Base-by-base conservation (phyloP, 1,140 invertebrate genomes). In the Medauroidea extradentata region DNA sequence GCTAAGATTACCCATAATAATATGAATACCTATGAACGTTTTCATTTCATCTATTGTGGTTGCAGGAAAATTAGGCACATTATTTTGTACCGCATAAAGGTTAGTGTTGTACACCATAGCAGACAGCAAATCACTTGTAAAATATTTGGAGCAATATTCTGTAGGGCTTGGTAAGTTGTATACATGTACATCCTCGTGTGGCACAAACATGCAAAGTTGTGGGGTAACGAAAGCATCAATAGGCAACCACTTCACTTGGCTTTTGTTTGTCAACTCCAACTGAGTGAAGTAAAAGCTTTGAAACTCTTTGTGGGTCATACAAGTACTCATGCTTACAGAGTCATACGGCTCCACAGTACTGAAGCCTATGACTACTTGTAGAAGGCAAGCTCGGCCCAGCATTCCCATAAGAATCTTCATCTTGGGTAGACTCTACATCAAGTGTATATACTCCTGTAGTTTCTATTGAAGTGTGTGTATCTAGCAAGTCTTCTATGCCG, bases 1-100 rank as follows among this genome's bases (percentile, higher is more conserved):
- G 13, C 49, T 51, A 14, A 64, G 23, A 53, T 27, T 53, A n/a
- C 60, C 60, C 56, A 64, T 64, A 34, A 62, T 38, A 1, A 64
- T 19, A 52, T 64, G 55, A 25, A 62, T 50, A 42, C 60, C 59
- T 51, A 57, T 52, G 23, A 64, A 57, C 24, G 13, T 53, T 59
- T 64, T 64, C 14, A 64, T 60, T 57, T 46, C 44, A 21, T 46
- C 44, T 25, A 46, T 5, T 21, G 18, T 21, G n/a, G 44, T 46
- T 46, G 44, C 18, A 19, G 18, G 9, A 46, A 46, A 46, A 19
- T 25, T 46, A 4, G 5, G 24, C 24, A 25, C 24, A 25, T 25
- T 25, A 46, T 25, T 46, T 46, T 46, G 44, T 21, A 46, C 44
- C 18, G 44, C 44, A n/a, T 46, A 46, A 5, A 46, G 18, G 24